Evolutionary conservation across 2,888 invertebrate species (phyloP).

Genomic region (Leptopilina syphax): DNA sequence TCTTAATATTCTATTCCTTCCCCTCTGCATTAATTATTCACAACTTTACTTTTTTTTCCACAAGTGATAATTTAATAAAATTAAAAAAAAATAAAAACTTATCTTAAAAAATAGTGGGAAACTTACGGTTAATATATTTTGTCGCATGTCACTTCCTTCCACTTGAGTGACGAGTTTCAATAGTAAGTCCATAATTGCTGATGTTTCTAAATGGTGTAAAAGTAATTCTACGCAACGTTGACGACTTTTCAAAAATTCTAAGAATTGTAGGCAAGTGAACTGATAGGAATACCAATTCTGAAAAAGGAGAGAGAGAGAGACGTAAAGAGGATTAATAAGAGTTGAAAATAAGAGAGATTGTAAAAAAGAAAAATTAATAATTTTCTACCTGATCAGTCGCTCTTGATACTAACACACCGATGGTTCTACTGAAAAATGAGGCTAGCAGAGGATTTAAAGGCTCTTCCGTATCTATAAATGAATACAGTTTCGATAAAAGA

Average conservation of each 20-base stretch:
- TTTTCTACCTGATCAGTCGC: constrained; percentile 87
- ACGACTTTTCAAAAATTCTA: constrained; percentile 93
- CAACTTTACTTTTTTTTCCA: not conserved
- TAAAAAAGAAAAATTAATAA: constrained; percentile 9
- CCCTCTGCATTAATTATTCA: too few relatives aligned
- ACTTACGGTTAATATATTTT: constrained; percentile 84
- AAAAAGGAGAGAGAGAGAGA: constrained; percentile 52
- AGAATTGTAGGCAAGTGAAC: constrained; percentile 92
- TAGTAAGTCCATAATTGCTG: constrained; percentile 95
- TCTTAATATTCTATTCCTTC: constrained; percentile 6
- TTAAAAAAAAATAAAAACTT: too few relatives aligned
- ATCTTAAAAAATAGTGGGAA: not conserved
- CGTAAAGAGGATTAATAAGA: constrained; percentile 13
- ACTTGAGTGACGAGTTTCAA: constrained; percentile 90
- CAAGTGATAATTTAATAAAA: constrained; percentile 20
- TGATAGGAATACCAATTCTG: constrained; percentile 96
- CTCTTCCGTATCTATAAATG: constrained; percentile 91
- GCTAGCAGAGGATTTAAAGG: constrained; percentile 95
- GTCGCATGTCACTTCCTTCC: constrained; percentile 85
- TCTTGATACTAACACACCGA: constrained; percentile 92
- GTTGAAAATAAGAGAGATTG: too few relatives aligned
- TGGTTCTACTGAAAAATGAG: constrained; percentile 96
- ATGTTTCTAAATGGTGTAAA: constrained; percentile 93
- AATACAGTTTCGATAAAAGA: constrained; percentile 90
- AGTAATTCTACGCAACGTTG: constrained; percentile 92